Evolutionary conservation across 2,888 invertebrate genomes (phyloP).

Genomic region (Meiosimyza decipiens): DNA sequence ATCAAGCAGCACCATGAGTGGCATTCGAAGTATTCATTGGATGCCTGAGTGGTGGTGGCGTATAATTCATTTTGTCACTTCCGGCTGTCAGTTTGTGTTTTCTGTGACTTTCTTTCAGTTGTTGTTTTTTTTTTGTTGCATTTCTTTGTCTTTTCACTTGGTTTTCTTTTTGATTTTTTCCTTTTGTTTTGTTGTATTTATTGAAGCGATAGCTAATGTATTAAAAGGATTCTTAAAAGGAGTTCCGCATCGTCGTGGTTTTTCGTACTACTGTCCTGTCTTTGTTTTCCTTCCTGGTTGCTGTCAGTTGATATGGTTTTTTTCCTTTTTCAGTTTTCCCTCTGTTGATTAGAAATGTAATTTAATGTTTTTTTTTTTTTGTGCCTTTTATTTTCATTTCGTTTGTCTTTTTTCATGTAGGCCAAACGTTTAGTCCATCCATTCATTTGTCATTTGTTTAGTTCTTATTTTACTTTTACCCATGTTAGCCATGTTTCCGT

Average conservation of each 20-base stretch:
- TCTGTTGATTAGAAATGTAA: slow-evolving; percentile 24
- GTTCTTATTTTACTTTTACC: background rate
- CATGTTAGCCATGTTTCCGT: background rate
- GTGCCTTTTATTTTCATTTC: background rate
- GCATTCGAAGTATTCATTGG: background rate
- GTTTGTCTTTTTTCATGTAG: background rate
- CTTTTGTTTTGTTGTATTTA: slow-evolving; percentile 24
- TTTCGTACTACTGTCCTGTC: background rate
- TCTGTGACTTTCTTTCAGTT: slow-evolving; percentile 18
- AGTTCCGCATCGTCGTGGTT: slow-evolving; percentile 2
- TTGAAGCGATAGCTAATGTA: slow-evolving; percentile 23
- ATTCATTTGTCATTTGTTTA: slow-evolving; percentile 3
- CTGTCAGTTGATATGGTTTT: background rate
- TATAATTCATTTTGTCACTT: slow-evolving; percentile 37
- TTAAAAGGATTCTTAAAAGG: slow-evolving; percentile 23
- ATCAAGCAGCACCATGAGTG: too few species aligned
- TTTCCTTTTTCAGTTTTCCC: background rate
- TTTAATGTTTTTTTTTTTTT: slow-evolving; percentile 21
- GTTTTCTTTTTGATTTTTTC: background rate
- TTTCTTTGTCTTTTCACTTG: background rate
- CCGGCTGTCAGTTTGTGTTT: slow-evolving; percentile 35
- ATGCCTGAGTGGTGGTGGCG: slow-evolving; percentile 3
- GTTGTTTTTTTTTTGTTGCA: background rate
- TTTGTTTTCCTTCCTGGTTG: background rate
- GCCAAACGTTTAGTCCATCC: slow-evolving; percentile 6